Evolutionary conservation across 2,888 invertebrate genomes (phyloP).

Genomic region (Metacarcinus magister): DNA sequence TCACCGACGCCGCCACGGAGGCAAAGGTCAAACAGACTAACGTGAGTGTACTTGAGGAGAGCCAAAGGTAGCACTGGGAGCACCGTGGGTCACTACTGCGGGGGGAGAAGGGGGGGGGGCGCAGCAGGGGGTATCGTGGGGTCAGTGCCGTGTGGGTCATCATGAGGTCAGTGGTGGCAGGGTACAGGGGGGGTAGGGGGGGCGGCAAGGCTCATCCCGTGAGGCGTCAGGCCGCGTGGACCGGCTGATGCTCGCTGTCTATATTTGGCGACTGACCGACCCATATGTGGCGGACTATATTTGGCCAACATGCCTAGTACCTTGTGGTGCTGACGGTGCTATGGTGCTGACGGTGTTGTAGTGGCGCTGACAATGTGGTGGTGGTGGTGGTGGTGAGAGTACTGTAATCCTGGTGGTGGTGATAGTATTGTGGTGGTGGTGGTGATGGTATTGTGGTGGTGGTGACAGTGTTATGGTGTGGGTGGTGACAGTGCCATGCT

Average conservation of each 20-base stretch:
- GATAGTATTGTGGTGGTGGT: neutral
- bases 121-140: neutral
- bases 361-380: neutral
- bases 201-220: neutral
- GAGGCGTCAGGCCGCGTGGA: slow-evolving; percentile 40
- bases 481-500: neutral
- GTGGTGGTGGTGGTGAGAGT: neutral
- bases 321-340: neutral
- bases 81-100: neutral
- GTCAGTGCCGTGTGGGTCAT: neutral
- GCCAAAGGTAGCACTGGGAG: neutral
- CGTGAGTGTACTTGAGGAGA: neutral
- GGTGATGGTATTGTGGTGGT: neutral
- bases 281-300: slow-evolving; percentile 67
- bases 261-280: slow-evolving; percentile 62
- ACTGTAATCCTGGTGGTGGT: neutral
- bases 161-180: neutral
- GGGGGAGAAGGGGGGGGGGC: neutral
- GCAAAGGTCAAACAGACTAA: neutral
- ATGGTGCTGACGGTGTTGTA: neutral
- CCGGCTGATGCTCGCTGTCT: slow-evolving; percentile 2
- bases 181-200: neutral
- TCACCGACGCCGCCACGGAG: neutral
- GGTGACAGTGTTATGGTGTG: neutral
- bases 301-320: slow-evolving; percentile 43